Percentiles rank a stretch among this genome's conserved stretches.
phyloP scores from a whole-genome alignment of 2,888 invertebrate genomes.

The Drosophila paranaensis region DNA sequence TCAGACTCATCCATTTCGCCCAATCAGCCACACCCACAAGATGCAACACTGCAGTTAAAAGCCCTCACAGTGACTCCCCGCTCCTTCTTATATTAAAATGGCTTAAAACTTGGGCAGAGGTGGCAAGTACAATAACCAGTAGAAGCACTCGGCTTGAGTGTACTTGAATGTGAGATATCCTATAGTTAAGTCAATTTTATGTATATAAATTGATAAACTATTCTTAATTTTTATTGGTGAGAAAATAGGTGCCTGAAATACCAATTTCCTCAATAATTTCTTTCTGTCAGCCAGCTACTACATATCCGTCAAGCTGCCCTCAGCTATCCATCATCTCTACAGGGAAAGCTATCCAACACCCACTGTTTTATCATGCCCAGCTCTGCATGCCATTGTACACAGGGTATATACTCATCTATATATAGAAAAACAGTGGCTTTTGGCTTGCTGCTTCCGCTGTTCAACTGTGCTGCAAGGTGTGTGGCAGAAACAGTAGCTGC shows the following conservation, averaged over 20 bases:
- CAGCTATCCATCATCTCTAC: neutral
- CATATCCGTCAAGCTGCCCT: neutral
- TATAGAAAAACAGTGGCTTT: slow-evolving; percentile 25
- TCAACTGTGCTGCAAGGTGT: slow-evolving; percentile 63
- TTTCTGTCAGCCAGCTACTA: too few relatives aligned
- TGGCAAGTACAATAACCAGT: slow-evolving; percentile 56
- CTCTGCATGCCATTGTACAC: neutral
- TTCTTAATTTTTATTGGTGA: too few relatives aligned
- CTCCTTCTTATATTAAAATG: slow-evolving; percentile 52
- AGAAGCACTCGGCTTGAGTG: neutral
- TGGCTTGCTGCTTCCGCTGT: slow-evolving; percentile 57
- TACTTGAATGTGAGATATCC: slow-evolving; percentile 17
- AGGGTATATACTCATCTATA: neutral
- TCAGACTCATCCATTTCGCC: slow-evolving; percentile 70
- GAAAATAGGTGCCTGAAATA: too few relatives aligned
- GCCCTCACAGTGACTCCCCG: neutral
- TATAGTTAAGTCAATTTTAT: neutral
- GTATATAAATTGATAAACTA: too few relatives aligned
- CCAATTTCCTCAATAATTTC: too few relatives aligned
- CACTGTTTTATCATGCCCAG: neutral
- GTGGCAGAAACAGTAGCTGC: slow-evolving; percentile 73
- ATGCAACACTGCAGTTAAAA: slow-evolving; percentile 40
- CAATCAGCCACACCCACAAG: slow-evolving; percentile 78
- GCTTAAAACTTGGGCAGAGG: slow-evolving; percentile 48
- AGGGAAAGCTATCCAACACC: neutral